phyloP scores from a whole-genome alignment of 2,113 vertebrate species.

The Zosterops japonicus region DNA sequence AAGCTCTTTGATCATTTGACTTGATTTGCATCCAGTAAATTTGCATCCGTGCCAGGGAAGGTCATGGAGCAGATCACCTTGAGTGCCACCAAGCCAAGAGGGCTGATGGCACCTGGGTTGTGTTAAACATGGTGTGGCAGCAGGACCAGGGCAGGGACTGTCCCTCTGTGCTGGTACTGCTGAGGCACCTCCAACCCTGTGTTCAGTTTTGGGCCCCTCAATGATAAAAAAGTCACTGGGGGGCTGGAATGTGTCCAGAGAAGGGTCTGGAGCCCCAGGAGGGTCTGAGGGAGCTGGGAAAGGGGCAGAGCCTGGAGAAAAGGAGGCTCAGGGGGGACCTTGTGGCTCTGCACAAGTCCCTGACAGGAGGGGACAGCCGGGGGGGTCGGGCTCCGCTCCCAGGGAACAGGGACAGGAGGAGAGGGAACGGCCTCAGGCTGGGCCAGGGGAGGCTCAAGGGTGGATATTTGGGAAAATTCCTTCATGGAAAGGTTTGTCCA shows the following conservation, averaged over 20 bases:
- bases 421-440: background rate
- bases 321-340: background rate
- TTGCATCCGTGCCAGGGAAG: background rate
- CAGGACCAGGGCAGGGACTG: background rate
- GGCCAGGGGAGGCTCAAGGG: rapidly evolving
- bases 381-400: background rate
- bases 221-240: rapidly evolving
- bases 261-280: background rate
- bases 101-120: background rate
- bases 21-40: background rate
- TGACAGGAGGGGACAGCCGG: background rate
- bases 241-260: background rate
- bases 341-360: background rate
- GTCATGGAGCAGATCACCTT: background rate
- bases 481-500: rapidly evolving
- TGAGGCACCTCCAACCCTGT: rapidly evolving
- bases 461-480: rapidly evolving
- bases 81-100: background rate
- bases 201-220: background rate
- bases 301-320: background rate
- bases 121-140: background rate
- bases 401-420: background rate
- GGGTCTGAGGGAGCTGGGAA: background rate
- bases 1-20: background rate
- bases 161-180: background rate